These are phyloP conservation scores for Eumacrocentrus americanus DNA, from an alignment of 2,888 invertebrate genomes.

Conservation along the genomic window DNA sequence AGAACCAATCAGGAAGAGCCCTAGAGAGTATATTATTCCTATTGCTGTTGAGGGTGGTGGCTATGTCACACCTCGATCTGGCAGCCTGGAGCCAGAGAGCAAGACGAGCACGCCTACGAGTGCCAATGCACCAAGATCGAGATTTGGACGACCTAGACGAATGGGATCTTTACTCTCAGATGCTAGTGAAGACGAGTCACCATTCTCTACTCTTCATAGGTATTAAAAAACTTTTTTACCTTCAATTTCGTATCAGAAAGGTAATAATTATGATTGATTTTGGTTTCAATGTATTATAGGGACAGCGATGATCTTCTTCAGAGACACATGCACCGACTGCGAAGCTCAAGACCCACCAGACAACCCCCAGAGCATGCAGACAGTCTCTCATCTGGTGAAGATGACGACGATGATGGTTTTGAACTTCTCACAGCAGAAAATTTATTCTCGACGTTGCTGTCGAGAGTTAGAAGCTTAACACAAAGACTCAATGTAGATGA, in stretches of 20 bases:
- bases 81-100: constrained; percentile 78
- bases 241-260: not conserved
- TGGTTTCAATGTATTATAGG: constrained; percentile 32
- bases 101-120: constrained; percentile 66
- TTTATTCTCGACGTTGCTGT: constrained; percentile 84
- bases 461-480: constrained; percentile 84
- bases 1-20: constrained; percentile 85
- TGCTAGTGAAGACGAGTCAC: constrained; percentile 65
- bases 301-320: constrained; percentile 57
- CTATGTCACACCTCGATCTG: constrained; percentile 77
- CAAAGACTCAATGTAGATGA: constrained; percentile 85
- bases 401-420: constrained; percentile 89
- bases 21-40: constrained; percentile 91
- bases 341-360: constrained; percentile 73
- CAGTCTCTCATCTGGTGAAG: constrained; percentile 86
- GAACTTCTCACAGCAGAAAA: constrained; percentile 91
- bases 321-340: constrained; percentile 59
- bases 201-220: constrained; percentile 67
- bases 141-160: constrained; percentile 67
- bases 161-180: constrained; percentile 68
- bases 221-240: constrained; percentile 25
- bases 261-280: constrained; percentile 15
- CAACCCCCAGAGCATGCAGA: constrained; percentile 75
- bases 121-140: constrained; percentile 61
- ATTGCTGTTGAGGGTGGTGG: constrained; percentile 91